These are phyloP conservation scores for Calcarius lapponicus DNA, from an alignment of 2,797 vertebrate species.

Conservation along the genomic window DNA sequence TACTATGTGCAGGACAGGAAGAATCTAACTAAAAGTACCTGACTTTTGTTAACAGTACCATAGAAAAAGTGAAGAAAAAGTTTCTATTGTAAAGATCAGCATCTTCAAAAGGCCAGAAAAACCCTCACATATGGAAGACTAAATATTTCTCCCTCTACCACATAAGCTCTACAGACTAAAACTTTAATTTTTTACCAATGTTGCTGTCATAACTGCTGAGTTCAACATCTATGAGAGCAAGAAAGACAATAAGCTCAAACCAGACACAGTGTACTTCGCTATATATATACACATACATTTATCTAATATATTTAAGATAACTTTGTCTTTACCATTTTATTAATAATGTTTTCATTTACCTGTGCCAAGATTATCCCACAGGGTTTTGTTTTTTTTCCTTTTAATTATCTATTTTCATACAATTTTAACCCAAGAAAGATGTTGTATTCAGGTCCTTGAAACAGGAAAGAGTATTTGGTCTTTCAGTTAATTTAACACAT, in stretches of 20 bases:
- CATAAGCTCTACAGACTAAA: not conserved
- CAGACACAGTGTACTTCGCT: not conserved
- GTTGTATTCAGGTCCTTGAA: not conserved
- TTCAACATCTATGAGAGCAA: not conserved
- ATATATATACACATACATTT: not conserved
- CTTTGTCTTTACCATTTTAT: not conserved
- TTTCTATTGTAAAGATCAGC: not conserved
- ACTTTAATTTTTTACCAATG: not conserved
- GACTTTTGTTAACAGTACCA: not conserved
- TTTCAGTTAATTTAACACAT: not conserved
- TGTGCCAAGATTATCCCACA: not conserved
- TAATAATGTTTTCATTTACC: not conserved
- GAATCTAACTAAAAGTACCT: not conserved
- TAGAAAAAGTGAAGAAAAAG: not conserved
- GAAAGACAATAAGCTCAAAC: not conserved
- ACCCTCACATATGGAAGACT: not conserved
- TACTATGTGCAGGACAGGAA: not conserved
- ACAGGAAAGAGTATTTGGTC: not conserved
- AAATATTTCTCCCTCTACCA: not conserved
- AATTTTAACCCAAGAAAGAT: not conserved
- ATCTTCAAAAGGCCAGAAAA: not conserved
- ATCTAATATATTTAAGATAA: not conserved
- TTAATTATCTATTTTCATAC: not conserved
- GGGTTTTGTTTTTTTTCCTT: not conserved
- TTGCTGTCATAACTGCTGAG: not conserved